phyloP scores from a whole-genome alignment of 2,797 vertebrate species.

The Acipenser ruthenus region DNA sequence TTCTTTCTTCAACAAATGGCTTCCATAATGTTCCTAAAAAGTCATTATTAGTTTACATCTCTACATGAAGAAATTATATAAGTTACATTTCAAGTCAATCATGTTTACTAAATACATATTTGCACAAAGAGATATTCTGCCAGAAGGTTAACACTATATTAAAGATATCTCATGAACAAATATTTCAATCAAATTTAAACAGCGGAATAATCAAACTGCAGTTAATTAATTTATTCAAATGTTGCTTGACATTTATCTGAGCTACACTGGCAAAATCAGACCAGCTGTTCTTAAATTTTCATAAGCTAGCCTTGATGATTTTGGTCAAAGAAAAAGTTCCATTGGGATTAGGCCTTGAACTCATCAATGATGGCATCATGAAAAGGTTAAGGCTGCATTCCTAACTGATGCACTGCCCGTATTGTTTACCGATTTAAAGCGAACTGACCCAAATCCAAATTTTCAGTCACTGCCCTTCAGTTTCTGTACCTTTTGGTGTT shows the following conservation, averaged over 20 bases:
- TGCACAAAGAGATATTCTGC: neutral
- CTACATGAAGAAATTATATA: neutral
- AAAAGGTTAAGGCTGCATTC: no score
- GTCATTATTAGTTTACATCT: neutral
- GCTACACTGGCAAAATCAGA: slow-evolving; percentile 27
- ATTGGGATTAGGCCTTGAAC: slow-evolving; percentile 39
- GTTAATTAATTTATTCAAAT: slow-evolving; percentile 48
- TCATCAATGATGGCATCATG: slow-evolving; percentile 7
- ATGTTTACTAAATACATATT: slow-evolving; percentile 9
- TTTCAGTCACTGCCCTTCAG: no score
- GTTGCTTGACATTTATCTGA: slow-evolving; percentile 46
- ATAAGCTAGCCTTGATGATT: slow-evolving; percentile 38
- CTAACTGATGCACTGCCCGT: no score
- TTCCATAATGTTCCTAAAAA: no score
- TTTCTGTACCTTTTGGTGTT: no score
- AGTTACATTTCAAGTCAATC: neutral
- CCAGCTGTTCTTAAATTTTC: slow-evolving; percentile 43
- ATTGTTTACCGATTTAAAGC: no score
- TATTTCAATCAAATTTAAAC: slow-evolving; percentile 15
- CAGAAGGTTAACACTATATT: slow-evolving; percentile 1
- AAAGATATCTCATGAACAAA: slow-evolving; percentile 10
- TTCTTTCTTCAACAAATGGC: no score
- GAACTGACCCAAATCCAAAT: no score
- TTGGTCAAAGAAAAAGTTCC: slow-evolving; percentile 31
- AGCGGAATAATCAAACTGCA: slow-evolving; percentile 25